Conservation (phyloP, 2,113 vertebrate genomes). For the Mormyrus iriodes region DNA sequence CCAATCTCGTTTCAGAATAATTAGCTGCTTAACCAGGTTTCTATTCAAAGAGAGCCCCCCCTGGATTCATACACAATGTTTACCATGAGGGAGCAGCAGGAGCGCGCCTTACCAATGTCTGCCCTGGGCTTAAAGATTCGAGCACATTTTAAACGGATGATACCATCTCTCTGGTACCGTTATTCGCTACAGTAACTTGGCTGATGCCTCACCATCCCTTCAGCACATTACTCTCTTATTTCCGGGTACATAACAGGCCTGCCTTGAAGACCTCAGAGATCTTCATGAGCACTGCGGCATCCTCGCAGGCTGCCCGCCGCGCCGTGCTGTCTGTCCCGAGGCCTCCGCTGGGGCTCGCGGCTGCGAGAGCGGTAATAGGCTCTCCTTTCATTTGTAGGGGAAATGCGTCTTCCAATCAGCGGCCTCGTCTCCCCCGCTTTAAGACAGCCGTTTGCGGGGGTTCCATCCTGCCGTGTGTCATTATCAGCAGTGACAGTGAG, state of each 20-base stretch:
- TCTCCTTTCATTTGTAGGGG: constrained; percentile 42
- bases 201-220: constrained; percentile 47
- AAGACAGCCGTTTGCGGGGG: not conserved
- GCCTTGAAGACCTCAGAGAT: not conserved
- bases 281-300: not conserved
- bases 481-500: not conserved
- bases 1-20: constrained; percentile 53
- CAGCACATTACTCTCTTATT: constrained; percentile 38
- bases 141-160: constrained; percentile 45
- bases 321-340: constrained; percentile 19
- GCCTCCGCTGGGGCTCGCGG: constrained; percentile 38
- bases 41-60: constrained; percentile 31
- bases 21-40: constrained; percentile 47
- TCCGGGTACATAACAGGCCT: constrained; percentile 36
- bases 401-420: constrained; percentile 23
- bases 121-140: constrained; percentile 43
- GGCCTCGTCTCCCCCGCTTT: not conserved
- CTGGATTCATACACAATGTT: constrained; percentile 37
- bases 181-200: constrained; percentile 33
- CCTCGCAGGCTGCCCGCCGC: constrained; percentile 40
- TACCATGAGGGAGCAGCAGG: constrained; percentile 41
- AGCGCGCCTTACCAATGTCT: constrained; percentile 47
- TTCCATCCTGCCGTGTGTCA: not conserved
- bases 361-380: constrained; percentile 44
- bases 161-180: constrained; percentile 23